A percentile compares a stretch with the other conserved stretches of the same genome.
Conservation (phyloP, 2,888 invertebrate species). For the Peribatodes rhomboidaria region DNA sequence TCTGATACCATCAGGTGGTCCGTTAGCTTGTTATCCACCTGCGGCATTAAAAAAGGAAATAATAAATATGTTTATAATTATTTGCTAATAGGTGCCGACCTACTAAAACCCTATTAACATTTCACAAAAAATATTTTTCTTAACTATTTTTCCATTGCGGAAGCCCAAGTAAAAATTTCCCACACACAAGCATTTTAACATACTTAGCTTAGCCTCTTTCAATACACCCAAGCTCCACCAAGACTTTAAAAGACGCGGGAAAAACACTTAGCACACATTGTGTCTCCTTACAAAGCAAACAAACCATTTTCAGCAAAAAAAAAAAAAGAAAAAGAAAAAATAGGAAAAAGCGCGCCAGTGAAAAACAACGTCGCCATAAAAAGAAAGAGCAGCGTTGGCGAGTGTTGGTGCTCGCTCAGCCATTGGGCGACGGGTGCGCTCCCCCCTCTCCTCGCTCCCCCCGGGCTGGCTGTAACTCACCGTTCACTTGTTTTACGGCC, state of each 20-base stretch:
- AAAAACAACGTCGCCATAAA: constrained; percentile 84
- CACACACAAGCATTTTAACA: constrained; percentile 37
- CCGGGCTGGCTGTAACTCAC: constrained; percentile 83
- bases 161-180: constrained; percentile 19
- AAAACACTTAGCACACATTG: constrained; percentile 80
- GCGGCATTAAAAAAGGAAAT: too few species aligned
- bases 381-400: constrained; percentile 85
- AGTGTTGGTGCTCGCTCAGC: constrained; percentile 79
- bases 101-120: neutral
- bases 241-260: constrained; percentile 53
- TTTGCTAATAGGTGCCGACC: too few species aligned
- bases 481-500: constrained; percentile 86
- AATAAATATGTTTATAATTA: too few species aligned
- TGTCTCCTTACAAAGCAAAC: constrained; percentile 79
- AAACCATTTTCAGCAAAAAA: constrained; percentile 79
- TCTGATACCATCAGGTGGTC: too few species aligned
- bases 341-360: constrained; percentile 82
- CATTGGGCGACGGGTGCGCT: constrained; percentile 71
- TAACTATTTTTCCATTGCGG: too few species aligned
- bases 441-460: constrained; percentile 56
- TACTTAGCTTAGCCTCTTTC: constrained; percentile 45
- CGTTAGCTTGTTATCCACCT: too few species aligned
- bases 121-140: neutral
- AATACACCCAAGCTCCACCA: constrained; percentile 51
- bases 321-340: constrained; percentile 69